Percentiles rank a stretch among this genome's conserved stretches.
These are phyloP conservation scores for Pseudopipra pipra DNA, from an alignment of 2,113 vertebrate species.

Conservation along the genomic window DNA sequence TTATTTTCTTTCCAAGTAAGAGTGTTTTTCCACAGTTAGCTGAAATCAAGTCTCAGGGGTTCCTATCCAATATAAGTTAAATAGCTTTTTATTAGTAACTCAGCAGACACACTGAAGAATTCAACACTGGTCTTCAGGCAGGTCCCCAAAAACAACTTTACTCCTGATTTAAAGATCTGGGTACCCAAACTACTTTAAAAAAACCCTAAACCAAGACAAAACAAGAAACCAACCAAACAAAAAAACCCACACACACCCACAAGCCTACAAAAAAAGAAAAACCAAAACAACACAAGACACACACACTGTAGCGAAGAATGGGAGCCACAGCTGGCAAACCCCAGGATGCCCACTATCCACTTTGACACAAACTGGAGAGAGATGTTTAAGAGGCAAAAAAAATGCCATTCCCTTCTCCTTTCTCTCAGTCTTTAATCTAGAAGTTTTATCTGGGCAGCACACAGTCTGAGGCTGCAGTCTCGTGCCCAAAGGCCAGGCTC, in stretches of 20 bases:
- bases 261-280: background rate
- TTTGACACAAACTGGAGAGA: background rate
- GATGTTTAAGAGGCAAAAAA: background rate
- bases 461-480: background rate
- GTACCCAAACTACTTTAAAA: background rate
- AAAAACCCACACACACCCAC: background rate
- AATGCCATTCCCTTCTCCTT: background rate
- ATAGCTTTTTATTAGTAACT: background rate
- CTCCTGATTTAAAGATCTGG: background rate
- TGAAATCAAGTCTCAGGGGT: background rate
- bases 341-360: background rate
- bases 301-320: background rate
- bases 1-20: background rate
- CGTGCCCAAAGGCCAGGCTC: background rate
- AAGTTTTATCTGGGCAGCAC: background rate
- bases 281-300: rapidly evolving
- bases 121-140: background rate
- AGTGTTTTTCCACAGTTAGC: background rate
- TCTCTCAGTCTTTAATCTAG: background rate
- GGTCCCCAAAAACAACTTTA: background rate
- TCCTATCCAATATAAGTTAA: background rate
- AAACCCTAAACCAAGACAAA: background rate
- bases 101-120: background rate
- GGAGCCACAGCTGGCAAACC: background rate
- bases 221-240: background rate